Evolutionary conservation across 2,888 invertebrate genomes (phyloP).

Genomic region (Drosophila limbata): DNA sequence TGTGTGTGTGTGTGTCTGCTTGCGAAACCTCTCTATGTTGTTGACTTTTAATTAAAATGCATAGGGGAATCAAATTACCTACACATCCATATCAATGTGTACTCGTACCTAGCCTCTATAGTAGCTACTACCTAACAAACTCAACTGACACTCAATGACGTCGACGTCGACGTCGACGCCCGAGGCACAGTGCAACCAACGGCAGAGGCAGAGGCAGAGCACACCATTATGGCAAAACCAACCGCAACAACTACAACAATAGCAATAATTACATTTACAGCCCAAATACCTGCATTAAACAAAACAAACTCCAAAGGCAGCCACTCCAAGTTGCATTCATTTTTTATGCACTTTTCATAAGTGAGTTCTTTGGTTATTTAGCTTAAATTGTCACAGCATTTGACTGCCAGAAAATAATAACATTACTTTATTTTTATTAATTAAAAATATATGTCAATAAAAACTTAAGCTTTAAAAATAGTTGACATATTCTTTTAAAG

Average conservation of each 20-base stretch:
- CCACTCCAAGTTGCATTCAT: slow-evolving; percentile 29
- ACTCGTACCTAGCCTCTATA: slow-evolving; percentile 37
- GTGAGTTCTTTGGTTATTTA: not conserved
- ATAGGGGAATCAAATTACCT: slow-evolving; percentile 78
- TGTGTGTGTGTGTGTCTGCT: slow-evolving; percentile 21
- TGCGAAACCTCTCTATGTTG: slow-evolving; percentile 52
- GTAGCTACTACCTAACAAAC: slow-evolving; percentile 33
- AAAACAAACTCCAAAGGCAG: slow-evolving; percentile 42
- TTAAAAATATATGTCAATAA: not conserved
- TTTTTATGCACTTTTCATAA: slow-evolving; percentile 18
- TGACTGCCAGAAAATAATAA: not conserved
- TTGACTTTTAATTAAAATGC: slow-evolving; percentile 81
- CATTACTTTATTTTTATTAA: not conserved
- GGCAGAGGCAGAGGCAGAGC: slow-evolving; percentile 35
- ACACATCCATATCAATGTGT: slow-evolving; percentile 44
- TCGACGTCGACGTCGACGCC: slow-evolving; percentile 35
- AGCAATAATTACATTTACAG: slow-evolving; percentile 69
- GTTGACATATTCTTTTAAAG: too few species aligned
- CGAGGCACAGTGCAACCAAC: slow-evolving; percentile 20
- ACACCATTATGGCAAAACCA: slow-evolving; percentile 69
- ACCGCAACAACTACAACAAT: slow-evolving; percentile 37
- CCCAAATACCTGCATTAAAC: slow-evolving; percentile 63
- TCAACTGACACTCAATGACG: slow-evolving; percentile 47
- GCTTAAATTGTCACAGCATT: too few species aligned
- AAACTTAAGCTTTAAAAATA: too few species aligned